These are phyloP conservation scores for Phylloscopus trochilus DNA, from an alignment of 2,113 vertebrate species.

Conservation along the genomic window DNA sequence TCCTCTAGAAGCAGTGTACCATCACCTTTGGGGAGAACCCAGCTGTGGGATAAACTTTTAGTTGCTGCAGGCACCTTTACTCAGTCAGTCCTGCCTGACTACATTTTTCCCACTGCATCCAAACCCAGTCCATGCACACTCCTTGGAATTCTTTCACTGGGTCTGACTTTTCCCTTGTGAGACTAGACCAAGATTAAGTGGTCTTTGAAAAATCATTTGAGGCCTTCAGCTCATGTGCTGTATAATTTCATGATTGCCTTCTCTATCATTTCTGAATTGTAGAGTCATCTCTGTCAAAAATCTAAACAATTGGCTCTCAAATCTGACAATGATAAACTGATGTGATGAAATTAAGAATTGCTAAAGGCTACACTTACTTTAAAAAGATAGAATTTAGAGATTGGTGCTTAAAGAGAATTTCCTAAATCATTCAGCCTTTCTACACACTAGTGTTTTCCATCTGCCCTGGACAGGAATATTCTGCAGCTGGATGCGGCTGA, in stretches of 20 bases:
- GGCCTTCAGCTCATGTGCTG: not conserved
- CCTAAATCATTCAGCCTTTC: not conserved
- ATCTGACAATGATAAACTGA: not conserved
- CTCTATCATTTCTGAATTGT: not conserved
- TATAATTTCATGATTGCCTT: not conserved
- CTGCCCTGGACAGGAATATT: not conserved
- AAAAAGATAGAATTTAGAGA: not conserved
- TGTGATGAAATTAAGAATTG: not conserved
- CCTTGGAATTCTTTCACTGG: not conserved
- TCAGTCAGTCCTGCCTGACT: not conserved
- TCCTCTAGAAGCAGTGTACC: not conserved
- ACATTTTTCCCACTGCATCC: not conserved
- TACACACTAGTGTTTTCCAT: not conserved
- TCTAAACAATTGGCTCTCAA: not conserved
- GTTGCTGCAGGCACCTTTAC: not conserved
- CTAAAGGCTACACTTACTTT: not conserved
- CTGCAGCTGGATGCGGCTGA: not conserved
- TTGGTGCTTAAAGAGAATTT: not conserved
- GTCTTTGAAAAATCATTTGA: not conserved
- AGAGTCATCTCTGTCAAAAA: not conserved
- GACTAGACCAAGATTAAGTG: not conserved
- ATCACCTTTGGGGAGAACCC: not conserved
- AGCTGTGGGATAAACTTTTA: not conserved
- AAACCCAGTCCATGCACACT: not conserved
- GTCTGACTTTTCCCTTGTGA: not conserved